These are phyloP conservation scores for Cepphus grylle DNA, from an alignment of 2,113 vertebrate species.

Conservation along the genomic window DNA sequence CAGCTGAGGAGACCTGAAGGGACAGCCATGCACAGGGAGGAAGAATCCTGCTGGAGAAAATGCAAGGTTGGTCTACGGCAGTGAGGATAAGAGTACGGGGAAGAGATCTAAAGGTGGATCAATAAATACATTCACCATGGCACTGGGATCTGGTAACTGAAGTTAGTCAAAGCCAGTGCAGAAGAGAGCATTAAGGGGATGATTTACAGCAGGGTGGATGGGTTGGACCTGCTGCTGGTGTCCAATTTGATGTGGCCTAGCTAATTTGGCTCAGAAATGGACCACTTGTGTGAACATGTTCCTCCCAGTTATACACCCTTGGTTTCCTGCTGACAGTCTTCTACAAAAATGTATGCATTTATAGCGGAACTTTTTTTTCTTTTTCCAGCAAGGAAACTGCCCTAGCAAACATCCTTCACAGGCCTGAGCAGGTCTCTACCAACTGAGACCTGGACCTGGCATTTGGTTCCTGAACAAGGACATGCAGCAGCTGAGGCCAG, in stretches of 20 bases:
- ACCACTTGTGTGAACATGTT: not conserved
- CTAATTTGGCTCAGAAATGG: not conserved
- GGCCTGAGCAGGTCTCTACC: not conserved
- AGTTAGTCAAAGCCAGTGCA: not conserved
- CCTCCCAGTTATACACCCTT: not conserved
- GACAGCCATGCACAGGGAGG: not conserved
- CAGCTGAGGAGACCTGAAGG: not conserved
- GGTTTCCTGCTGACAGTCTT: not conserved
- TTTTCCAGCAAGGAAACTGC: not conserved
- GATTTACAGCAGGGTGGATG: not conserved
- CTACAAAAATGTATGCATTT: not conserved
- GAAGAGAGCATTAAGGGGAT: not conserved
- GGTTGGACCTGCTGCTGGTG: not conserved
- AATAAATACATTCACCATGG: not conserved
- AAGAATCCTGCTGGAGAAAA: not conserved
- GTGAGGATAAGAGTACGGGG: not conserved
- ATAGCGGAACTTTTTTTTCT: not conserved
- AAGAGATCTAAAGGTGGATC: not conserved
- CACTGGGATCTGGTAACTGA: not conserved
- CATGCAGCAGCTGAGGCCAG: not conserved
- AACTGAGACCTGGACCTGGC: not conserved
- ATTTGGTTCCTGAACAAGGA: not conserved
- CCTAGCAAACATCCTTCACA: not conserved
- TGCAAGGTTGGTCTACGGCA: not conserved
- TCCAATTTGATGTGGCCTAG: not conserved